phyloP scores from a whole-genome alignment of 2,888 invertebrate species.

The Xanthorhoe designata region DNA sequence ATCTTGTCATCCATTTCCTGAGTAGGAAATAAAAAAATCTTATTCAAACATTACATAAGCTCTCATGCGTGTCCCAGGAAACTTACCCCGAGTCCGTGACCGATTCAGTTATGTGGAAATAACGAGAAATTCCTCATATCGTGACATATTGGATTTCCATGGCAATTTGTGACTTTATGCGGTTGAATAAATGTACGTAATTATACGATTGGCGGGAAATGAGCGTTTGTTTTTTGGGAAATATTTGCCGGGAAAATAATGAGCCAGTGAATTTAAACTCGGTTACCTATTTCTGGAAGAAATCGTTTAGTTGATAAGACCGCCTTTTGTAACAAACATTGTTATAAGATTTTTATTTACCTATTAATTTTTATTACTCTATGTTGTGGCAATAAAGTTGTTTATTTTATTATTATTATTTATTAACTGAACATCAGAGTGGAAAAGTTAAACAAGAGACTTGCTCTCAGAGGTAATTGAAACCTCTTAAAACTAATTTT shows the following conservation, averaged over 20 bases:
- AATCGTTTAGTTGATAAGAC: no score
- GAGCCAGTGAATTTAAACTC: no score
- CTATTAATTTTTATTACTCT: no score
- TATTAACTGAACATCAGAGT: no score
- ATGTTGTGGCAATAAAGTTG: no score
- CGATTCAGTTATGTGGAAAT: conserved; percentile 36
- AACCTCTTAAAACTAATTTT: no score
- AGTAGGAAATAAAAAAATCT: conserved; percentile 12
- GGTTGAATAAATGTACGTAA: conserved; percentile 23
- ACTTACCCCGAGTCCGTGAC: conserved; percentile 36
- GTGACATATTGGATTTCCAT: conserved; percentile 43
- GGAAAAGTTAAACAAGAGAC: no score
- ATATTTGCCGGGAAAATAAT: background rate
- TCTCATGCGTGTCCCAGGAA: conserved; percentile 28
- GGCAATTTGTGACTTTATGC: conserved; percentile 35
- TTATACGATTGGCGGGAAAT: conserved; percentile 18
- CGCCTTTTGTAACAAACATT: no score
- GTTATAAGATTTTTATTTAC: no score
- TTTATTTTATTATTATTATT: no score
- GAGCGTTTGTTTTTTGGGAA: background rate
- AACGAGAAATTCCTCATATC: conserved; percentile 42
- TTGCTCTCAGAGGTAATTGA: no score
- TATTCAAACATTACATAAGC: conserved; percentile 30
- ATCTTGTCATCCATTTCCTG: conserved; percentile 1
- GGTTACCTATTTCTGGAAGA: no score